These are phyloP conservation scores for Nasua narica DNA, from an alignment of 2,797 vertebrate species.

Conservation along the genomic window DNA sequence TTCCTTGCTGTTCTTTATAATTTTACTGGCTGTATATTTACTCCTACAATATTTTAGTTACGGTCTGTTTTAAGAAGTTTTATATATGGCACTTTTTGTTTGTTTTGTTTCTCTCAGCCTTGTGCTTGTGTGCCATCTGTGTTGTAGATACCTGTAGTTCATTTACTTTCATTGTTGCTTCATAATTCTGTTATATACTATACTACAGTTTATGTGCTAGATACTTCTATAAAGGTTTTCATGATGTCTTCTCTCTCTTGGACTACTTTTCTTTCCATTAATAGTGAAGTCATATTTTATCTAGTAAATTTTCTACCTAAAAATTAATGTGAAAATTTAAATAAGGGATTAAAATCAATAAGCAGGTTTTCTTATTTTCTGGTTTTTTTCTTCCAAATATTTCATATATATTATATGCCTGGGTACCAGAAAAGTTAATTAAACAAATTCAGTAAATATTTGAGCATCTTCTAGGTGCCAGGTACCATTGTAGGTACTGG, in stretches of 20 bases:
- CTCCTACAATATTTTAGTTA: background rate
- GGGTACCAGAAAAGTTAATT: background rate
- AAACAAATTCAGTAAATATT: conserved; percentile 13
- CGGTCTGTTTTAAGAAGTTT: background rate
- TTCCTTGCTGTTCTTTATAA: background rate
- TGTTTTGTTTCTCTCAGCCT: background rate
- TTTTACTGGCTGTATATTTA: background rate
- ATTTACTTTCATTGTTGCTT: background rate
- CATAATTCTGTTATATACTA: background rate
- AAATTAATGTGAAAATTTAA: conserved; percentile 31
- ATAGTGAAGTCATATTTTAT: background rate
- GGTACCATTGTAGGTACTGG: background rate
- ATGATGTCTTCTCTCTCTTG: background rate
- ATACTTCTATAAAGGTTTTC: background rate
- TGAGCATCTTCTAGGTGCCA: background rate
- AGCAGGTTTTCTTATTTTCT: background rate
- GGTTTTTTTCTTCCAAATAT: background rate
- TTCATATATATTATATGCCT: background rate
- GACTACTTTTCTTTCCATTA: background rate
- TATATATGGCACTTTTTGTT: background rate
- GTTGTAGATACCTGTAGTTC: background rate
- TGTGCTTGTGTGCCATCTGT: background rate
- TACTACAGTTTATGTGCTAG: background rate
- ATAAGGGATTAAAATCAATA: background rate
- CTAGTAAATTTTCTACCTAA: background rate